Evolutionary conservation across 2,113 vertebrate genomes (phyloP).

Genomic region (Xenopus laevis): DNA sequence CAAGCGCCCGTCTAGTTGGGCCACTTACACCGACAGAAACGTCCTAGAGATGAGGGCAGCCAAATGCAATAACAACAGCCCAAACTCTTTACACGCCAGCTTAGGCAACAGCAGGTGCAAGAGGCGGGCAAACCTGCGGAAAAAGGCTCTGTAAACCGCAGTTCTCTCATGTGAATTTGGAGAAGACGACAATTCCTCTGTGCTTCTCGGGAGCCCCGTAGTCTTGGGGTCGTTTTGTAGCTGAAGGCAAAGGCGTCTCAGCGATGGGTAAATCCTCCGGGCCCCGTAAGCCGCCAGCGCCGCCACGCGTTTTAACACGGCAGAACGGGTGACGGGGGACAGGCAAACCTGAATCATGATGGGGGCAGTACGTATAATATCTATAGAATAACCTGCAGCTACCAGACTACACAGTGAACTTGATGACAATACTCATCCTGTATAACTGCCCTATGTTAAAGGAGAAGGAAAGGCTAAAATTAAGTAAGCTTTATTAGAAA

Average conservation of each 20-base stretch:
- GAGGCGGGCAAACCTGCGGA: conserved; percentile 66
- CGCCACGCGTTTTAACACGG: too few species aligned
- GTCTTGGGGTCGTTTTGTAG: conserved; percentile 37
- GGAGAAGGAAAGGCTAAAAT: too few species aligned
- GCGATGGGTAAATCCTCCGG: too few species aligned
- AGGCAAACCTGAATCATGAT: conserved; percentile 32
- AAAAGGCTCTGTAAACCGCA: conserved; percentile 73
- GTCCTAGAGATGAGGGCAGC: conserved; percentile 77
- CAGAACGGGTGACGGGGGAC: conserved; percentile 51
- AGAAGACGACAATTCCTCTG: background rate
- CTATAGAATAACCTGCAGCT: too few species aligned
- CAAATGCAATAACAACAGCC: too few species aligned
- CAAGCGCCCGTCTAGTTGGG: conserved; percentile 71
- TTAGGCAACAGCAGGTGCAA: conserved; percentile 77
- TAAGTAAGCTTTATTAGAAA: too few species aligned
- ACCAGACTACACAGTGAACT: too few species aligned
- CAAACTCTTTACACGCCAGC: conserved; percentile 73
- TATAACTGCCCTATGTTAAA: too few species aligned
- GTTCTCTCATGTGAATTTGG: conserved; percentile 44
- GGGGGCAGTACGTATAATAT: too few species aligned
- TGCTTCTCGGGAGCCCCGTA: background rate
- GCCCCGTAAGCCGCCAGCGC: too few species aligned
- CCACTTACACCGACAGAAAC: conserved; percentile 84
- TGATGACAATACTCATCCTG: too few species aligned
- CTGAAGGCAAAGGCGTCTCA: too few species aligned